Conservation (phyloP, 2,113 vertebrate species). For the Corythoichthys haematopterus region DNA sequence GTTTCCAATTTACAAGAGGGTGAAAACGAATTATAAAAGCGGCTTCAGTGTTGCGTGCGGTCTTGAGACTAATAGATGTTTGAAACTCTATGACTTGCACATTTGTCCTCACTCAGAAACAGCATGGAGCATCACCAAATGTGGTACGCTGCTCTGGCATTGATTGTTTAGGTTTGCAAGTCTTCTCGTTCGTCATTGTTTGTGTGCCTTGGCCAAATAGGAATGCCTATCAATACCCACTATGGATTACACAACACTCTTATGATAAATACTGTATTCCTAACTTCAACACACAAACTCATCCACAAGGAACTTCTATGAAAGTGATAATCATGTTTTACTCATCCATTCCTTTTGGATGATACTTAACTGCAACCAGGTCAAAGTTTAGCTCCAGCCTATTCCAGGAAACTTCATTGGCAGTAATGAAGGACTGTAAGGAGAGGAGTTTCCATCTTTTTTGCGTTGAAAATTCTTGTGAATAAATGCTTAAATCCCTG, state of each 20-base stretch:
- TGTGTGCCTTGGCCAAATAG: conserved; percentile 18
- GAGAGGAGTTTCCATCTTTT: no score
- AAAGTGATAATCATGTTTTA: no score
- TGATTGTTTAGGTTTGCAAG: conserved; percentile 19
- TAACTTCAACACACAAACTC: no score
- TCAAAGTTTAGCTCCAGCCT: no score
- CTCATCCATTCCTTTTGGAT: no score
- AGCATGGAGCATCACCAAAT: neutral
- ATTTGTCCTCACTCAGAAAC: conserved; percentile 11
- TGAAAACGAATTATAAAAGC: conserved; percentile 8
- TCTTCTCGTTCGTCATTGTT: conserved; percentile 15
- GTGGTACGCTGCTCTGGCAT: conserved; percentile 8
- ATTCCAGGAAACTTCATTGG: no score
- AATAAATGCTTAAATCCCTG: no score
- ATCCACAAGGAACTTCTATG: no score
- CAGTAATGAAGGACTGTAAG: no score
- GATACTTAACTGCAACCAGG: no score
- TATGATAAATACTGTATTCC: no score
- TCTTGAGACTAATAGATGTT: conserved; percentile 16
- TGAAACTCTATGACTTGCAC: neutral
- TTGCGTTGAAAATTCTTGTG: no score
- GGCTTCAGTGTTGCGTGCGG: neutral
- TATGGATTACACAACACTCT: neutral
- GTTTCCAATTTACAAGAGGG: conserved; percentile 4
- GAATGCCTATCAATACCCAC: neutral